phyloP scores from a whole-genome alignment of 1,140 invertebrate genomes.

The Cherax destructor region DNA sequence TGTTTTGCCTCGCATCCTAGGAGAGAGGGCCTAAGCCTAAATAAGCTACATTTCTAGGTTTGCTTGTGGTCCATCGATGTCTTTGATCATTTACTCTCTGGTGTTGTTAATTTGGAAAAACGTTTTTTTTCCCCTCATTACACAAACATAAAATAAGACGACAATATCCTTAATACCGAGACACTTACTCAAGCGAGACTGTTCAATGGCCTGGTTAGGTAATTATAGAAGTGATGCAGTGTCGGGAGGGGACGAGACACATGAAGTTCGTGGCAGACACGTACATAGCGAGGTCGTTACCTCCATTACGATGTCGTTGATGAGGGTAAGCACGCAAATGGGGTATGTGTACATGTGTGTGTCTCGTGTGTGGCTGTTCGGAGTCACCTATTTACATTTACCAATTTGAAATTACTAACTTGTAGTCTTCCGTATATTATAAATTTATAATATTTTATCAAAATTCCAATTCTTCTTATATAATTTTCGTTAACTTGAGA shows the following conservation, averaged over 20 bases:
- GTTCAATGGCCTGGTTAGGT: neutral
- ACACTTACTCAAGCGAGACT: neutral
- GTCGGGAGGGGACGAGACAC: neutral
- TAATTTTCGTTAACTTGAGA: too few species aligned
- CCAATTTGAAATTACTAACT: too few species aligned
- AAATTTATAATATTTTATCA: too few species aligned
- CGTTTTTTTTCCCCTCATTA: neutral
- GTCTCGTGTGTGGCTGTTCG: too few species aligned
- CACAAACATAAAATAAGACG: neutral
- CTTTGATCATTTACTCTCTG: too few species aligned
- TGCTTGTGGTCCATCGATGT: too few species aligned
- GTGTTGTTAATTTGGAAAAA: neutral
- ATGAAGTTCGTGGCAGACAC: neutral
- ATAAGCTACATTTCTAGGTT: too few species aligned
- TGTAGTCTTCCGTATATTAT: too few species aligned
- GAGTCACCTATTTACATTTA: too few species aligned
- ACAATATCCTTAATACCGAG: neutral
- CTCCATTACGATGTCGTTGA: conserved; percentile 10
- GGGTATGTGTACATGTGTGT: neutral
- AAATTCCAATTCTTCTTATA: too few species aligned
- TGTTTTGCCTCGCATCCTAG: too few species aligned
- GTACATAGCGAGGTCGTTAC: neutral
- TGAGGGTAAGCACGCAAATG: neutral
- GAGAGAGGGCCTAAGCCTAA: too few species aligned
- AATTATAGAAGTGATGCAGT: neutral